Evolutionary conservation across 2,888 invertebrate species (phyloP), one percentile per base, ranked within the genome.

Genomic region (Deilephila elpenor): DNA sequence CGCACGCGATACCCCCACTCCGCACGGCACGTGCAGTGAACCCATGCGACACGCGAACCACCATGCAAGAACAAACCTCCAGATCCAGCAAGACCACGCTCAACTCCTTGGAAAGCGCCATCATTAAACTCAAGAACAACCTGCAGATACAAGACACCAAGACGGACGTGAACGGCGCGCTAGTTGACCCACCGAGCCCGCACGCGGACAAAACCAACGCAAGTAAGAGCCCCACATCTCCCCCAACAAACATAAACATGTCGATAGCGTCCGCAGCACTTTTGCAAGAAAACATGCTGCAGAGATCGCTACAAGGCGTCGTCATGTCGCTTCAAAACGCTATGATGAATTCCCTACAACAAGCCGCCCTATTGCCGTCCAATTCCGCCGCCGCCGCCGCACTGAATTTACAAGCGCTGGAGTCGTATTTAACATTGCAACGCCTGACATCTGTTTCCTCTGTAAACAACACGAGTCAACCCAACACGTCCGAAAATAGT

Each of bases 381-480:
- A 97, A 97, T 82, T 97, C 97, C 3, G 97, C 97, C 5, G 98
- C 97, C 11, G 98, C 98, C 59, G 97, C 97, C 59, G 98, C 98
- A 0, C 94, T 98, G 29, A 98, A 98, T 89, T 95, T 98, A 56
- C 98, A 98, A 92, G 98, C 98, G 44, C 92, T 98, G 76, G 98
- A 98, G 95, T 98, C 97, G 64, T 98, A 98, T 93, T 95, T 98
- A 88, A 97, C 98, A 71, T 93, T 98, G 77, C 98, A 98, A 93
- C 96, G 98, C 79, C 95, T 98, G 72, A 97, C 97, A 71, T 95
- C 96, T 34, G 96, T 96, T 72, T 96, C 96, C n/a, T 94, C 96
- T n/a, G 93, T 95, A 71, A 92, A 89, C 77, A 90, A 84, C 76
- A 84, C 91, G 78, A 88, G 81, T 75, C 89, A 86, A 86, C 82